Base-by-base conservation (phyloP, 2,888 invertebrate genomes). In the Dicycla oo region DNA sequence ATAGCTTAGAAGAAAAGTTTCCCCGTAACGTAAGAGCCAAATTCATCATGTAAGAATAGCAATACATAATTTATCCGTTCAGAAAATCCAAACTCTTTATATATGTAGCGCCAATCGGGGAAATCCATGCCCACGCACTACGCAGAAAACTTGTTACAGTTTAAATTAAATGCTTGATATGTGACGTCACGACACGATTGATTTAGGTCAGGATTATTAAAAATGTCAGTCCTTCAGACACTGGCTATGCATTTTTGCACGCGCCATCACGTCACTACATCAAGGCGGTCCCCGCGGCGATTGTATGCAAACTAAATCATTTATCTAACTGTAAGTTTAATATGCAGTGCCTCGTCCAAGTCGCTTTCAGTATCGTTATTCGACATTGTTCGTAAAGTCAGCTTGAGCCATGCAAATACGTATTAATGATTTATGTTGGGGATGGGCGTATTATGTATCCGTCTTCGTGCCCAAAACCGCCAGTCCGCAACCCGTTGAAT, bases 291-390 rank as follows among this genome's bases (percentile, higher is more conserved):
- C 79, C 86, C 83, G 81, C 78, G 80, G 78, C 90, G 85, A 94
- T 94, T 94, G 94, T 93, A 94, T 94, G 94, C 93, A 91, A 94
- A 94, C 78, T 83, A 82, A 77, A 88, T 90, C 72, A 88, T 89
- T 88, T 83, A 88, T 89, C 88, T 88, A 89, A 87, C 82, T 78
- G 64, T 67, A 72, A 76, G 80, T 85, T 89, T 89, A 88, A 85
- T 89, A 91, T 90, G 88, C 89, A 78, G 69, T 73, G 77, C 49
- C 51, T 74, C 66, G 66, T 72, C 69, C 68, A 69, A 83, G 82
- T 85, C 83, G 79, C 87, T 86, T 90, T 88, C 85, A 85, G 87
- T 86, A 86, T 87, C 85, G 80, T 83, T 84, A 81, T 75, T 69
- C 65, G 75, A 85, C 74, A 86, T 85, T 85, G 85, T 85, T 78